These are phyloP conservation scores for Ahaetulla prasina DNA, from an alignment of 2,113 vertebrate species.

Conservation along the genomic window DNA sequence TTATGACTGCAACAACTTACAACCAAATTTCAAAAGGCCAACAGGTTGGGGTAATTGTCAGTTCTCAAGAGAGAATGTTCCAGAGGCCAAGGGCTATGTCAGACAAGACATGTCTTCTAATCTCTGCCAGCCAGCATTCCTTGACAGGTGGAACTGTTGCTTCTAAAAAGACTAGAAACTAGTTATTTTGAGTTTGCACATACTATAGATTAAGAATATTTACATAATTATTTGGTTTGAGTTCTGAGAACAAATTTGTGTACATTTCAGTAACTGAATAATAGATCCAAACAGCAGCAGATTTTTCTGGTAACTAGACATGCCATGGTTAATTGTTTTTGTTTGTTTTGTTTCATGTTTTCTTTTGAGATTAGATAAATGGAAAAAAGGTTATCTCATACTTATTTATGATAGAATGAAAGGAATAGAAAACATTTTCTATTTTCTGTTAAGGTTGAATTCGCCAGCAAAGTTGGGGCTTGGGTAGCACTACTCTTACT, in stretches of 20 bases:
- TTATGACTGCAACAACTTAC: neutral
- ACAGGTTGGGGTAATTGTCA: neutral
- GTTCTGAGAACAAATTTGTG: neutral
- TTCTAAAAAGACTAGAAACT: neutral
- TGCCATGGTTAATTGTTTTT: slow-evolving; percentile 18
- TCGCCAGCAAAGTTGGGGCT: slow-evolving; percentile 51
- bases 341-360: slow-evolving; percentile 4
- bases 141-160: neutral
- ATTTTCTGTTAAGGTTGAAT: slow-evolving; percentile 56
- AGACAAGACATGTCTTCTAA: neutral
- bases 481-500: slow-evolving; percentile 67
- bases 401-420: slow-evolving; percentile 61
- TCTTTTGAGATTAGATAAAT: slow-evolving; percentile 42
- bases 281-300: neutral
- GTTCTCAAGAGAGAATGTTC: neutral
- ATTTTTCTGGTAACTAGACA: neutral
- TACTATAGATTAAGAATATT: neutral
- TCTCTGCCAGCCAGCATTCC: neutral
- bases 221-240: neutral
- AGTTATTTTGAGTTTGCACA: neutral
- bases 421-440: slow-evolving; percentile 55
- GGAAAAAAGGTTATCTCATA: slow-evolving; percentile 51
- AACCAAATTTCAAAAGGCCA: neutral
- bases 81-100: neutral
- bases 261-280: neutral